Percentiles rank a stretch among this genome's conserved stretches.
Evolutionary conservation across 2,113 vertebrate species (phyloP).

Genomic region (Rana temporaria): DNA sequence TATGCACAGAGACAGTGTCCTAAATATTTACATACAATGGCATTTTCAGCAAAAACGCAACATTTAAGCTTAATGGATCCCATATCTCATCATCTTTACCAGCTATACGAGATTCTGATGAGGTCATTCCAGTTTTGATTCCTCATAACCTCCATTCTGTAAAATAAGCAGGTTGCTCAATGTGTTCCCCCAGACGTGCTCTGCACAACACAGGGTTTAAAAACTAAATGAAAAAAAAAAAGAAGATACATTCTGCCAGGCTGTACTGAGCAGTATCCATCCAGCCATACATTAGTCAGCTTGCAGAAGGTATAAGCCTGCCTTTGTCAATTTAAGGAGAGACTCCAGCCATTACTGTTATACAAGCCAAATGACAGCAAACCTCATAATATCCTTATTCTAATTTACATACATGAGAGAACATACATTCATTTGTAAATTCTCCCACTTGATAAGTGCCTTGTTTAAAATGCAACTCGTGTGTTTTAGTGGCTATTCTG

Average conservation of each 20-base stretch:
- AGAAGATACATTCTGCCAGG: neutral
- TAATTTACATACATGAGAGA: no score
- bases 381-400: no score
- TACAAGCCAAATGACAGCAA: no score
- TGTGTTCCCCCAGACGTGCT: neutral
- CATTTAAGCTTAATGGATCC: neutral
- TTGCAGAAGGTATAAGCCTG: neutral
- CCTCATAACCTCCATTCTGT: neutral
- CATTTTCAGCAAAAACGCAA: neutral
- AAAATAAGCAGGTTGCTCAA: neutral
- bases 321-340: no score
- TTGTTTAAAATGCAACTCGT: neutral
- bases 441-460: neutral
- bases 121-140: neutral
- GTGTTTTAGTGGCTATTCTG: neutral
- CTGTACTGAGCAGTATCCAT: neutral
- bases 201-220: neutral
- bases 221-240: slow-evolving; percentile 5
- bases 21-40: slow-evolving; percentile 26
- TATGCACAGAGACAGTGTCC: neutral
- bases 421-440: no score
- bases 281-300: neutral
- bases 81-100: neutral
- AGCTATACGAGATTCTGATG: neutral
- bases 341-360: no score